phyloP scores from a whole-genome alignment of 2,888 invertebrate species.

The Dryobota labecula region DNA sequence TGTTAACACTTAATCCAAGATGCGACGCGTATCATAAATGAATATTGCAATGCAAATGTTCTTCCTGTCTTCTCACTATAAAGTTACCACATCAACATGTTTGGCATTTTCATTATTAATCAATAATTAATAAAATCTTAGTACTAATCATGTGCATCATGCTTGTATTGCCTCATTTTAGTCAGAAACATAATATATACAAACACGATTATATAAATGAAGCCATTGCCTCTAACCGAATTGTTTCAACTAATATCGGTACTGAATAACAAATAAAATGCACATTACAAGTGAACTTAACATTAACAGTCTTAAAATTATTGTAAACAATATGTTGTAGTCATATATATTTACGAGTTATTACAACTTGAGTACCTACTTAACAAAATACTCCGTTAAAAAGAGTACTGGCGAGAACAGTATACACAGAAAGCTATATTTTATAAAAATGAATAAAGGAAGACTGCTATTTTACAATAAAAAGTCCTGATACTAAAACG shows the following conservation, averaged over 20 bases:
- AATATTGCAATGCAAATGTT: slow-evolving; percentile 7
- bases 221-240: slow-evolving; percentile 14
- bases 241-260: slow-evolving; percentile 35
- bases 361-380: slow-evolving; percentile 22
- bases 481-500: neutral
- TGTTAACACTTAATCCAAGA: slow-evolving; percentile 19
- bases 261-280: slow-evolving; percentile 62
- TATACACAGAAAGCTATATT: neutral
- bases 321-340: slow-evolving; percentile 52
- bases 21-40: slow-evolving; percentile 5
- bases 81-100: neutral
- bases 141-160: neutral
- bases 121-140: neutral
- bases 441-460: neutral
- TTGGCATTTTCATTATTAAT: neutral
- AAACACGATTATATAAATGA: slow-evolving; percentile 55
- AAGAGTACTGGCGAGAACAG: slow-evolving; percentile 1
- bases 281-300: slow-evolving; percentile 69
- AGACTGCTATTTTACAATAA: neutral
- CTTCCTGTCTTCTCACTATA: neutral
- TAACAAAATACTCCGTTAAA: neutral
- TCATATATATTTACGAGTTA: slow-evolving; percentile 5
- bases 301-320: slow-evolving; percentile 75
- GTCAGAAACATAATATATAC: slow-evolving; percentile 42
- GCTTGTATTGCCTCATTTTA: slow-evolving; percentile 17